These are phyloP conservation scores for Mycogona germanica DNA, from an alignment of 2,888 invertebrate species.

Conservation along the genomic window DNA sequence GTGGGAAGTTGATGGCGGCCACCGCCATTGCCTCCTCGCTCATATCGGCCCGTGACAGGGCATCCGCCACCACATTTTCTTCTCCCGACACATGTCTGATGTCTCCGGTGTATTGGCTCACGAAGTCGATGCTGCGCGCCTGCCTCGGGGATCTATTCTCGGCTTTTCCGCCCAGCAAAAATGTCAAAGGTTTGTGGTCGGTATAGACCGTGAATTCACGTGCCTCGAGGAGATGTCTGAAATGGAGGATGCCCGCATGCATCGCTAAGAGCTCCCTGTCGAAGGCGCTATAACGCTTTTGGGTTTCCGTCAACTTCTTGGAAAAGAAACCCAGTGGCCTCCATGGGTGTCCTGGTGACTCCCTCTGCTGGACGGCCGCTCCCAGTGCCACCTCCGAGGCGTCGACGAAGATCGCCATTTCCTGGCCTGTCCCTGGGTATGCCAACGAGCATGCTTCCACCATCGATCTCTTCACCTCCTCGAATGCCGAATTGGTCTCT, in stretches of 20 bases:
- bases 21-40: too few relatives aligned
- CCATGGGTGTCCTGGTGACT: constrained; percentile 20
- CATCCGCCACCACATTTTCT: background rate
- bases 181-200: constrained; percentile 26
- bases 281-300: constrained; percentile 30
- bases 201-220: constrained; percentile 27
- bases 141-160: constrained; percentile 27
- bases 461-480: background rate
- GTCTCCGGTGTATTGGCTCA: background rate
- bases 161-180: constrained; percentile 28
- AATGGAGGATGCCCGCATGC: constrained; percentile 17
- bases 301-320: constrained; percentile 20
- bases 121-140: background rate
- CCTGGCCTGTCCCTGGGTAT: background rate
- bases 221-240: constrained; percentile 27
- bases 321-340: constrained; percentile 26
- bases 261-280: constrained; percentile 16
- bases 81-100: background rate
- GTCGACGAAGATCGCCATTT: background rate
- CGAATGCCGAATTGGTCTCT: background rate
- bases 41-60: constrained; percentile 23
- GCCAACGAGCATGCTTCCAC: background rate
- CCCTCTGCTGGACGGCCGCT: constrained; percentile 25
- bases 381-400: constrained; percentile 26
- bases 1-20: background rate